phyloP scores from a whole-genome alignment of 2,888 invertebrate genomes.

The Bombylius major region DNA sequence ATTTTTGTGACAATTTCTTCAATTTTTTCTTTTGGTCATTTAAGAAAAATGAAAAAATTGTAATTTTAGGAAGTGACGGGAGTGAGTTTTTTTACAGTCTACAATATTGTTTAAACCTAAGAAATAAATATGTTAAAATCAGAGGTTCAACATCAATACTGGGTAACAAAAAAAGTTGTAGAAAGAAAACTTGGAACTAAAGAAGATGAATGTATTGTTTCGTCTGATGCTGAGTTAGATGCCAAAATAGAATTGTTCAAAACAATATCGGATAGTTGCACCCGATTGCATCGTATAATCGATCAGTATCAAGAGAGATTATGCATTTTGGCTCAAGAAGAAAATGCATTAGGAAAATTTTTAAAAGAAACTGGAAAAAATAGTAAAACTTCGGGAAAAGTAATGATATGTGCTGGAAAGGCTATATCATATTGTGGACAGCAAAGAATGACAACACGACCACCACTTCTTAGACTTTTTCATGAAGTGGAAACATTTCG shows the following conservation, averaged over 20 bases:
- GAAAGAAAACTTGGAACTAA: slow-evolving; percentile 87
- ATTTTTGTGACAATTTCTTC: too few species aligned
- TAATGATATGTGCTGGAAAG: slow-evolving; percentile 73
- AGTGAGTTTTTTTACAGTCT: too few species aligned
- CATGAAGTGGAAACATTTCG: slow-evolving; percentile 97
- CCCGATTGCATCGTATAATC: slow-evolving; percentile 73
- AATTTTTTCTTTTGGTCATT: too few species aligned
- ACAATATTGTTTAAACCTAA: too few species aligned
- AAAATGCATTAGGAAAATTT: slow-evolving; percentile 87
- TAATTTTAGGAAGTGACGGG: too few species aligned
- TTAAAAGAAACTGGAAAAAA: slow-evolving; percentile 85
- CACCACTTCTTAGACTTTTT: slow-evolving; percentile 76
- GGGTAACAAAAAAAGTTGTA: slow-evolving; percentile 95
- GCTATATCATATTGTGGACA: slow-evolving; percentile 83
- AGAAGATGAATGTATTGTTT: slow-evolving; percentile 92
- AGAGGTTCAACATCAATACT: slow-evolving; percentile 89
- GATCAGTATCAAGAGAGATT: slow-evolving; percentile 89
- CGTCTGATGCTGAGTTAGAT: slow-evolving; percentile 93
- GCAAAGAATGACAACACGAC: slow-evolving; percentile 75
- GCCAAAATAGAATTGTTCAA: slow-evolving; percentile 88
- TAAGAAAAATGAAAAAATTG: too few species aligned
- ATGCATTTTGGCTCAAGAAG: slow-evolving; percentile 88
- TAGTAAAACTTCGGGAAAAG: slow-evolving; percentile 73
- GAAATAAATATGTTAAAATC: slow-evolving; percentile 28
- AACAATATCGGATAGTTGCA: slow-evolving; percentile 83